Evolutionary conservation across 2,888 invertebrate species (phyloP), one percentile per base, ranked within the genome.

Genomic region (Pristionchus fissidentatus): DNA sequence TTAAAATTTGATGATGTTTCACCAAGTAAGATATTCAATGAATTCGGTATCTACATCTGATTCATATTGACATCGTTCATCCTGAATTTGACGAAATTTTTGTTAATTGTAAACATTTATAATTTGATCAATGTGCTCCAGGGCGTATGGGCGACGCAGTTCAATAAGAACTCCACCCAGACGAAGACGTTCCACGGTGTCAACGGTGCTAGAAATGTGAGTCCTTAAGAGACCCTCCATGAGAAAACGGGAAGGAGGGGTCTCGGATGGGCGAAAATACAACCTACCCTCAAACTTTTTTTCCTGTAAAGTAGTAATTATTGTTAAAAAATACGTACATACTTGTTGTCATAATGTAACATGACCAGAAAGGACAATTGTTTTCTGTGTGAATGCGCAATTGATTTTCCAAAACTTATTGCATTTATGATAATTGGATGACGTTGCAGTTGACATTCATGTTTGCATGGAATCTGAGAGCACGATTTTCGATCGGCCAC

Each of bases 401-500:
- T n/a, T n/a, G n/a, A 49, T 49, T 10, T 15, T 49, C 49, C 19
- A 49, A 10, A 15, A 49, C 19, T 10, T 49, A 49, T 15, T 49
- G 13, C 10, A 49, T 49, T 19, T 15, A 49, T 49, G 19, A 49
- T 49, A 15, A 49, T 15, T 49, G 13, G 49, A 49, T 49, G 19
- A 49, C n/a, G n/a, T 49, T 93, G 0, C 94, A 95, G 0, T 93
- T 94, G 0, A 95, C 95, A 89, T 97, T 97, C 96, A 95, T 94
- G 88, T 93, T 95, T 19, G 94, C 94, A 2, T 94, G 94, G 49
- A 94, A 94, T 10, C 83, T 82, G 85, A 95, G 95, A 91, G 95
- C 94, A 88, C 95, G 94, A 86, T 93, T 86, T 57, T 62, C 80
- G 8, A 85, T 85, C 32, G 83, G 85, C 73, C 83, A 87, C 52